These are phyloP conservation scores for Dicaeum eximium DNA, from an alignment of 2,113 vertebrate species.

Conservation along the genomic window DNA sequence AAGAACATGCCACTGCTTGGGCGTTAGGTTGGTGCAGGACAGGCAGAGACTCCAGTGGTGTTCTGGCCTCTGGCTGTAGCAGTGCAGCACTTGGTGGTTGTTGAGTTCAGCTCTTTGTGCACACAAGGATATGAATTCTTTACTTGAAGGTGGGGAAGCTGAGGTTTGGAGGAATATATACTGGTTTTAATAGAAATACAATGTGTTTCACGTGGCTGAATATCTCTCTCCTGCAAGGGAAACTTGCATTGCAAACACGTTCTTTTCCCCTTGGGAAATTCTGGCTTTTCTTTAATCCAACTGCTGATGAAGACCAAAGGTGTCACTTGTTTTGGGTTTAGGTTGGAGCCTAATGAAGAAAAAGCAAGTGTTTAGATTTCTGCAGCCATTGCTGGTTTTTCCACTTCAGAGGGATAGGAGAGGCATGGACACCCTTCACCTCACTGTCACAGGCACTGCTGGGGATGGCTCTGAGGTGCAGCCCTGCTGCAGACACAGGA, in stretches of 20 bases:
- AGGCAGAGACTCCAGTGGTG: not conserved
- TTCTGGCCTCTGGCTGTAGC: not conserved
- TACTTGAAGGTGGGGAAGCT: not conserved
- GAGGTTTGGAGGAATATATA: not conserved
- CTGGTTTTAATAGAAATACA: not conserved
- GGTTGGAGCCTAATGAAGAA: not conserved
- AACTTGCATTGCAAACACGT: not conserved
- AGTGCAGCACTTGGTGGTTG: not conserved
- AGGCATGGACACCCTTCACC: not conserved
- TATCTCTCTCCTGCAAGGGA: not conserved
- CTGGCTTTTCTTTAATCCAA: not conserved
- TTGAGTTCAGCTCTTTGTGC: not conserved
- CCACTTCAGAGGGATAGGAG: not conserved
- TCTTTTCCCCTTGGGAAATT: not conserved
- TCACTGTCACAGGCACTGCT: not conserved
- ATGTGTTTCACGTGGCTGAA: not conserved
- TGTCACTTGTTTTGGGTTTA: not conserved
- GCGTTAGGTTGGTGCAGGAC: not conserved
- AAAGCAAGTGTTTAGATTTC: not conserved
- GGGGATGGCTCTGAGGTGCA: not conserved
- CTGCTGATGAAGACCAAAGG: not conserved
- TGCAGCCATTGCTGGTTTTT: not conserved
- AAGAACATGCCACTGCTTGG: not conserved
- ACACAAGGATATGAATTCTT: not conserved
- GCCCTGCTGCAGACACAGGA: not conserved